Conservation (phyloP, 1,140 invertebrate genomes). For the Calliopsis andreniformis region DNA sequence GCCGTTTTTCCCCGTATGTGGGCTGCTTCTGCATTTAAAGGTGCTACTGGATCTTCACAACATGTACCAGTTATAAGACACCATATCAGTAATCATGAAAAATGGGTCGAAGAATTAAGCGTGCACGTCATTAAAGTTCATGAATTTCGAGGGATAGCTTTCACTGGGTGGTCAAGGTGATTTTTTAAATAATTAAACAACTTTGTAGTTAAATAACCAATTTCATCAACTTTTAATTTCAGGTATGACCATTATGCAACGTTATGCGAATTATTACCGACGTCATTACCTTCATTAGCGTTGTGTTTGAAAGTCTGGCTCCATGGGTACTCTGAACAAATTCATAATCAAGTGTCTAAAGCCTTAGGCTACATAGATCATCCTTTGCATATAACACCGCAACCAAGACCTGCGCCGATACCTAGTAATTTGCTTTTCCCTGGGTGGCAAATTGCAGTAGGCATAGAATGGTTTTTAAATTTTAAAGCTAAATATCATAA, state of each 20-base stretch:
- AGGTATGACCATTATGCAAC: slow-evolving; percentile 96
- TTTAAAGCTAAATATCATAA: slow-evolving; percentile 82
- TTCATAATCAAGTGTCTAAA: slow-evolving; percentile 80
- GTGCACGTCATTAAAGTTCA: slow-evolving; percentile 80
- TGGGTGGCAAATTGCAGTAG: slow-evolving; percentile 83
- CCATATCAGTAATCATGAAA: slow-evolving; percentile 87
- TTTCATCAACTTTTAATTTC: slow-evolving; percentile 59
- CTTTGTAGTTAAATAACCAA: not conserved
- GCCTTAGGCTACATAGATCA: slow-evolving; percentile 81
- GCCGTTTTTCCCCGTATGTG: slow-evolving; percentile 93
- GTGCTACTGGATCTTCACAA: slow-evolving; percentile 90
- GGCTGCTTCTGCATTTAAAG: slow-evolving; percentile 96
- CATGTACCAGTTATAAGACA: slow-evolving; percentile 85
- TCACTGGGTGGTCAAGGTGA: slow-evolving; percentile 91
- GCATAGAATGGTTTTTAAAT: slow-evolving; percentile 83
- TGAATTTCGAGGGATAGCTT: slow-evolving; percentile 85
- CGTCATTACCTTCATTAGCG: slow-evolving; percentile 89
- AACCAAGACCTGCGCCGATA: slow-evolving; percentile 79
- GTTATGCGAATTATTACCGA: slow-evolving; percentile 94
- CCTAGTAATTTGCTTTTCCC: slow-evolving; percentile 83
- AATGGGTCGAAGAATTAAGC: slow-evolving; percentile 84
- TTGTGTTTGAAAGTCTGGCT: slow-evolving; percentile 84
- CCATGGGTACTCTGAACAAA: slow-evolving; percentile 79
- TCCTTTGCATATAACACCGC: slow-evolving; percentile 76
- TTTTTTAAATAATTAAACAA: not conserved